Evolutionary conservation across 2,113 vertebrate species (phyloP), one percentile per base, ranked within the genome.

Genomic region (Microcebus griseorufus): DNA sequence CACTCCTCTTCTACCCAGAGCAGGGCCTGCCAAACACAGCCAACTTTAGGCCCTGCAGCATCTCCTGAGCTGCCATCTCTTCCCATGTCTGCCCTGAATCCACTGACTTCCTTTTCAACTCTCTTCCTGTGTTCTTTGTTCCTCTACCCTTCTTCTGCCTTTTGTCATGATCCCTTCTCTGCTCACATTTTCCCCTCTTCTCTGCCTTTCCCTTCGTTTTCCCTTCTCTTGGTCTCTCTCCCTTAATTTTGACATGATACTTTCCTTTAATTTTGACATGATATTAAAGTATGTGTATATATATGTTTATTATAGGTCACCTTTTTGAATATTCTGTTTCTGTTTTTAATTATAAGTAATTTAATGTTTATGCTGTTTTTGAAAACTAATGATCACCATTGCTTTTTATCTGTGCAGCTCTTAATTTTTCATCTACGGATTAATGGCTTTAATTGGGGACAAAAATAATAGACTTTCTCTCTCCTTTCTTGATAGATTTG

Each of bases 291-390:
- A 23, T 89, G 42, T 37, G 27, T 8, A 8, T 14, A 14, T 64
- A 5, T 39, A 27, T 80, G 37, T 58, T 84, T 90, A 42, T 64
- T 79, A 73, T 10, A 76, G 80, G 29, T 81, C 65, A 92, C 37
- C 45, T 93, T 96, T 93, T 70, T 78, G 37, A 92, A 62, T 82
- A 82, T 96, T 87, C 58, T 90, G 75, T 65, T 87, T 84, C 70
- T 94, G 62, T 32, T 90, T 58, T 95, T 76, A 88, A 88, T 42
- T 84, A 45, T 92, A 88, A 93, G 42, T 48, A 58, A 39, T 22
- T 84, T 70, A 70, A 67, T 83, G 34, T 80, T 90, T 65, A 34
- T 70, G 42, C 55, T 65, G 73, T 48, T 95, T 93, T 88, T 53
- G 20, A 85, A 97, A 78, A 85, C 27, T 51, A 60, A 78, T 11